These are phyloP conservation scores for Albula goreensis DNA, from an alignment of 2,113 vertebrate species.

Conservation along the genomic window DNA sequence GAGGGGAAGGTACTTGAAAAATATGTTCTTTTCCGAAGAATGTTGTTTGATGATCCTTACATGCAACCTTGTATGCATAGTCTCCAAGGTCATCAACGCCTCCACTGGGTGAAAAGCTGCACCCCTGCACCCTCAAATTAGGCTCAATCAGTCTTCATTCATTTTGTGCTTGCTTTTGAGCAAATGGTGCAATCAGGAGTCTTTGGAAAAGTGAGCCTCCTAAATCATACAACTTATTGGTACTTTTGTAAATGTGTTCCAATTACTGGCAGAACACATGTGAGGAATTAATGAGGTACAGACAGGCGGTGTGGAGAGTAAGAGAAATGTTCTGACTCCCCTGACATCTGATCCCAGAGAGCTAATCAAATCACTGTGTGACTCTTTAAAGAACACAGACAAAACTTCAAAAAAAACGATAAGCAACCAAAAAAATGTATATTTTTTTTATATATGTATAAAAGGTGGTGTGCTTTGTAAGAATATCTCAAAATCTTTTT, in stretches of 20 bases:
- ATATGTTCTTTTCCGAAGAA: too few relatives aligned
- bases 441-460: neutral
- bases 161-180: neutral
- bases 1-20: too few relatives aligned
- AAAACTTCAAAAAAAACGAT: neutral
- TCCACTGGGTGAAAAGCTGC: neutral
- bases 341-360: conserved; percentile 3
- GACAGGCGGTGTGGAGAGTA: neutral
- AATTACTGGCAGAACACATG: neutral
- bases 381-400: neutral
- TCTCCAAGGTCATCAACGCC: too few relatives aligned
- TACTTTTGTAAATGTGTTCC: neutral
- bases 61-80: neutral
- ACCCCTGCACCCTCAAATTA: neutral
- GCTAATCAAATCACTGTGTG: neutral
- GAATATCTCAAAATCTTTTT: neutral
- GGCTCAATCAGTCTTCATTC: neutral
- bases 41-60: too few relatives aligned
- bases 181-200: neutral
- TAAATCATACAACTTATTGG: neutral
- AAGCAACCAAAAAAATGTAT: neutral
- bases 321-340: neutral
- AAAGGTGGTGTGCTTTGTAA: neutral
- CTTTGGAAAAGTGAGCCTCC: neutral
- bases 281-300: neutral